A percentile compares a stretch with the other conserved stretches of the same genome.
phyloP scores from a whole-genome alignment of 2,888 invertebrate species.

The Lasioglossum malachurum region DNA sequence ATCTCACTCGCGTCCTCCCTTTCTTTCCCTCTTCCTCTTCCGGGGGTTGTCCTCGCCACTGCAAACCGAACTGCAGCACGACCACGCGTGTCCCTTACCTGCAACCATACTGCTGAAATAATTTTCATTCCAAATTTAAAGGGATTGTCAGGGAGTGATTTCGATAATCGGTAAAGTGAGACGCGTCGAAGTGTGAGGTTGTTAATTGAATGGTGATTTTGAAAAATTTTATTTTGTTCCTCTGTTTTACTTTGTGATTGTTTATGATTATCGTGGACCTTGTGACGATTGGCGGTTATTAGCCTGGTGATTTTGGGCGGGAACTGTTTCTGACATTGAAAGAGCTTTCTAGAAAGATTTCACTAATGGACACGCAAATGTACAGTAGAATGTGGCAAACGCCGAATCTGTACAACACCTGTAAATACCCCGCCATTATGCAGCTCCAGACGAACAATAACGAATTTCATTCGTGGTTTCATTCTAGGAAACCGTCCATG shows the following conservation, averaged over 20 bases:
- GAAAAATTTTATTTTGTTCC: too few species aligned
- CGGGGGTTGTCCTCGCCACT: background rate
- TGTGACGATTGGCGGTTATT: background rate
- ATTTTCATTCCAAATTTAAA: background rate
- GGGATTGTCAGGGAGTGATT: background rate
- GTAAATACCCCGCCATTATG: conserved; percentile 81
- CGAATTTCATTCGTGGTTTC: conserved; percentile 85
- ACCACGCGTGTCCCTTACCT: conserved; percentile 21
- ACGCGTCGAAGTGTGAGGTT: background rate
- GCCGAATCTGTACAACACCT: conserved; percentile 79
- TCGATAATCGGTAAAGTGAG: background rate
- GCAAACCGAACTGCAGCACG: conserved; percentile 1
- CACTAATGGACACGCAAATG: conserved; percentile 76
- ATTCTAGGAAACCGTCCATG: conserved; percentile 94
- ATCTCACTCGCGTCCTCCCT: conserved; percentile 27
- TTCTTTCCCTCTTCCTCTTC: conserved; percentile 15
- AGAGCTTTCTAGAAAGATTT: background rate
- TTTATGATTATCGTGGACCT: background rate
- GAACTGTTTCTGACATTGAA: background rate
- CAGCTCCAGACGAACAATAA: conserved; percentile 82
- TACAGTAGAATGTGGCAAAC: conserved; percentile 82
- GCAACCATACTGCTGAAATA: too few species aligned
- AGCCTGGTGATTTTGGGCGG: background rate
- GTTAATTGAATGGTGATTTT: conserved; percentile 3
- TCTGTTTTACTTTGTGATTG: background rate